Conservation (phyloP, 2,888 invertebrate species). For the Buathra laborator region DNA sequence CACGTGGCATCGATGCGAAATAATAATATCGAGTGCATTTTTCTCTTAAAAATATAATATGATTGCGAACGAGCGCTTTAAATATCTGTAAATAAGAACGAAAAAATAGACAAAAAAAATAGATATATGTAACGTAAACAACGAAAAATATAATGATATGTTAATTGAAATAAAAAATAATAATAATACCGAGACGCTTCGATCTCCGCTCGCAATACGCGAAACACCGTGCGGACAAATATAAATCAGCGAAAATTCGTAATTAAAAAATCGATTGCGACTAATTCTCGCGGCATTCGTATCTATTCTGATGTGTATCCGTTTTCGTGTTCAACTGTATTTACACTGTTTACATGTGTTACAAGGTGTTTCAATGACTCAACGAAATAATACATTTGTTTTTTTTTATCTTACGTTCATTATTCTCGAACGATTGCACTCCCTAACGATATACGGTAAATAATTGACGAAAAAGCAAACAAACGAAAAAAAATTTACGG, state of each 20-base stretch:
- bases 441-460: background rate
- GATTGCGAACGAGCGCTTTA: slow-evolving; percentile 17
- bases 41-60: slow-evolving; percentile 15
- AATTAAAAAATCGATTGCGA: slow-evolving; percentile 37
- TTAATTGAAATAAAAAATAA: slow-evolving; percentile 23
- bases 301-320: slow-evolving; percentile 31
- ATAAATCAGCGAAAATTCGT: slow-evolving; percentile 8
- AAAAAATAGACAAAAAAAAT: slow-evolving; percentile 37
- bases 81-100: slow-evolving; percentile 41
- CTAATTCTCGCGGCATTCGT: background rate
- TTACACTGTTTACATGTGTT: slow-evolving; percentile 53
- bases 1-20: slow-evolving; percentile 29
- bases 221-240: slow-evolving; percentile 19
- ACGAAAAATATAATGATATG: slow-evolving; percentile 50
- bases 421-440: slow-evolving; percentile 40
- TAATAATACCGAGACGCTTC: slow-evolving; percentile 16
- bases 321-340: slow-evolving; percentile 32
- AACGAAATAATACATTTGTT: slow-evolving; percentile 33
- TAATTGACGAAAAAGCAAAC: background rate
- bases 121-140: slow-evolving; percentile 38
- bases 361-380: slow-evolving; percentile 23
- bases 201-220: background rate
- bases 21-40: background rate
- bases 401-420: background rate
- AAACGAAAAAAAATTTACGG: slow-evolving; percentile 7